A percentile compares a stretch with the other conserved stretches of the same genome.
Evolutionary conservation across 2,888 invertebrate species (phyloP).

Genomic region (Drosophila subquinaria): DNA sequence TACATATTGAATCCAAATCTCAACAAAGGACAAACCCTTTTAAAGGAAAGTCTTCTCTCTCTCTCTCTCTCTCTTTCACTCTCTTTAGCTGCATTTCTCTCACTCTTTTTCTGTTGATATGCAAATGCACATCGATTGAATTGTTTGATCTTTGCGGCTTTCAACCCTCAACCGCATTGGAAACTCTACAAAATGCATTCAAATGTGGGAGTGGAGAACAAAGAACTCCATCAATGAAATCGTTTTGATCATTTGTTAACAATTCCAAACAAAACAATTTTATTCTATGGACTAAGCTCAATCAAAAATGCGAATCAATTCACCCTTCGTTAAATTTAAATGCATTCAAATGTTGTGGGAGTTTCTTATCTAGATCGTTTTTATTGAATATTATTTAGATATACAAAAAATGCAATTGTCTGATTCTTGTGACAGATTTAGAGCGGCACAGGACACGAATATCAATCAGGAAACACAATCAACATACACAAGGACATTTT

Average conservation of each 20-base stretch:
- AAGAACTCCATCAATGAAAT: neutral
- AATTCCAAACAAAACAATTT: neutral
- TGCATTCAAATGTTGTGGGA: conserved; percentile 10
- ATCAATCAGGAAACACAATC: conserved; percentile 1
- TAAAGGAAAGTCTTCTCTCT: neutral
- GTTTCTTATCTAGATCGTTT: neutral
- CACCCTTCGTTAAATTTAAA: neutral
- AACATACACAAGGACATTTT: conserved; percentile 11
- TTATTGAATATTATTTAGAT: neutral
- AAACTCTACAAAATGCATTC: neutral
- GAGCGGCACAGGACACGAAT: conserved; percentile 19
- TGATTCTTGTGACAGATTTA: conserved; percentile 30
- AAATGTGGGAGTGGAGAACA: neutral
- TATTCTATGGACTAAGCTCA: neutral
- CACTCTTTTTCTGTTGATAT: conserved; percentile 24
- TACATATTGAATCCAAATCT: conserved; percentile 49
- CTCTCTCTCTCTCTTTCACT: neutral
- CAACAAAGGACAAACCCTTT: conserved; percentile 52
- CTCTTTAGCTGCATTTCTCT: neutral
- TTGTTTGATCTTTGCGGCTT: conserved; percentile 51
- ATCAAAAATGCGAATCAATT: neutral
- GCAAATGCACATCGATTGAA: conserved; percentile 56
- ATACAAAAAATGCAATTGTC: conserved; percentile 14
- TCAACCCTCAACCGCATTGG: conserved; percentile 9
- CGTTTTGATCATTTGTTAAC: neutral